Evolutionary conservation across 1,140 invertebrate genomes (phyloP).

Genomic region (Temnothorax longispinosus): DNA sequence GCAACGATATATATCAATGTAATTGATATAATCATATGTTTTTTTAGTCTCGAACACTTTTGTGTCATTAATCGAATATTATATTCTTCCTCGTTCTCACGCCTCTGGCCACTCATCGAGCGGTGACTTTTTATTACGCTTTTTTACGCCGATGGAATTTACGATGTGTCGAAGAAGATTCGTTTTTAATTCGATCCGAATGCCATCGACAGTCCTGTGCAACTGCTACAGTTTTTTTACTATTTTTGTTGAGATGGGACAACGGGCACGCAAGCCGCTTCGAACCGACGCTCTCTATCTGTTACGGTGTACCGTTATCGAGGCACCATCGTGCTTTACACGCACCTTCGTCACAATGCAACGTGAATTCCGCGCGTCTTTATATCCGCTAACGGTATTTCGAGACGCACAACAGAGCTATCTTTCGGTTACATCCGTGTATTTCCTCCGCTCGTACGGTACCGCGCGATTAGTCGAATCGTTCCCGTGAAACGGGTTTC

Average conservation of each 20-base stretch:
- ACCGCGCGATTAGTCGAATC: constrained; percentile 34
- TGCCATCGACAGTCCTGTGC: not conserved
- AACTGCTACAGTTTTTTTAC: constrained; percentile 26
- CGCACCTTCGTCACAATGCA: constrained; percentile 58
- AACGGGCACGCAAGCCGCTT: constrained; percentile 3
- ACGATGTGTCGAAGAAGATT: not conserved
- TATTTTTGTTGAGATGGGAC: not conserved
- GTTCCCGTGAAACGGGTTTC: constrained; percentile 20
- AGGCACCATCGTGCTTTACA: constrained; percentile 58
- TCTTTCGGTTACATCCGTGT: constrained; percentile 40
- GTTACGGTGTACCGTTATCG: constrained; percentile 74
- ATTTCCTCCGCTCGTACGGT: constrained; percentile 42
- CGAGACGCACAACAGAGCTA: constrained; percentile 66
- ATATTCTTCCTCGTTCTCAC: not conserved
- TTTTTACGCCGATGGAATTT: not conserved
- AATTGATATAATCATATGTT: constrained; percentile 22
- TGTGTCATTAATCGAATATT: not conserved
- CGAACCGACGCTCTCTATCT: constrained; percentile 44
- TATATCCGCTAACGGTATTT: constrained; percentile 69
- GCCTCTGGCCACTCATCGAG: not conserved
- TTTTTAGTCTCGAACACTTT: not conserved
- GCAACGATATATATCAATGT: constrained; percentile 1
- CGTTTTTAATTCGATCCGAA: not conserved
- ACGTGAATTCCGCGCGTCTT: constrained; percentile 64
- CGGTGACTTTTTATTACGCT: not conserved